phyloP scores from a whole-genome alignment of 1,140 invertebrate genomes.

The Pygmarrhopalites habei region DNA sequence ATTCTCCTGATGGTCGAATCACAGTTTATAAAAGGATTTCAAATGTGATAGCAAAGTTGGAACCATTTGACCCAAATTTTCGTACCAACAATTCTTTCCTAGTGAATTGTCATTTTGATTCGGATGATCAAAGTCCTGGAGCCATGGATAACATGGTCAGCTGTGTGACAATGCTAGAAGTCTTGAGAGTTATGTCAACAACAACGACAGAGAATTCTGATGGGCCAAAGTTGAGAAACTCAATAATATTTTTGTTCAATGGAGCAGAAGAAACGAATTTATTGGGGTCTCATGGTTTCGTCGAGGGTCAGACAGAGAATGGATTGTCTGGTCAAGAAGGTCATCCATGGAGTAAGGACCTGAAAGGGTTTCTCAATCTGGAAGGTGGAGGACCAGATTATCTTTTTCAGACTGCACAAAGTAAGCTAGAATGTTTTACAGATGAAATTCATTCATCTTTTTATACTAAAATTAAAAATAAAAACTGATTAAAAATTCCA shows the following conservation, averaged over 20 bases:
- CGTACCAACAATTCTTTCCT: no score
- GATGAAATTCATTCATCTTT: no score
- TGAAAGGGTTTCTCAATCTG: slow-evolving; percentile 63
- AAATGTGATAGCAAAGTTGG: no score
- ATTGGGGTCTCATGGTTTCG: slow-evolving; percentile 43
- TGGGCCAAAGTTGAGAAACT: slow-evolving; percentile 54
- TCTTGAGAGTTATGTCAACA: slow-evolving; percentile 56
- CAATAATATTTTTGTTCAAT: slow-evolving; percentile 70
- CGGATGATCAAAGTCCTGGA: slow-evolving; percentile 61
- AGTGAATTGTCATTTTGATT: slow-evolving; percentile 75
- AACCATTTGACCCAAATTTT: no score
- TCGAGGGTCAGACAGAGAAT: slow-evolving; percentile 15
- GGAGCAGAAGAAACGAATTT: slow-evolving; percentile 62
- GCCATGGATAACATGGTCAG: slow-evolving; percentile 70
- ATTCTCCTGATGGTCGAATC: no score
- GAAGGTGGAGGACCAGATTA: slow-evolving; percentile 68
- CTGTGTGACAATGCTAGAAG: slow-evolving; percentile 67
- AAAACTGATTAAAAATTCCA: no score
- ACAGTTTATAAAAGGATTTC: no score
- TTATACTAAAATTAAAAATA: no score
- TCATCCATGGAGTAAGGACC: slow-evolving; percentile 61
- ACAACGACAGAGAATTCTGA: slow-evolving; percentile 51
- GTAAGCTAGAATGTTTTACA: no score
- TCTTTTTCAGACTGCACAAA: slow-evolving; percentile 64
- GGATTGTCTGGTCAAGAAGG: slow-evolving; percentile 13